Evolutionary conservation across 2,888 invertebrate genomes (phyloP).

Genomic region (Neria commutata): DNA sequence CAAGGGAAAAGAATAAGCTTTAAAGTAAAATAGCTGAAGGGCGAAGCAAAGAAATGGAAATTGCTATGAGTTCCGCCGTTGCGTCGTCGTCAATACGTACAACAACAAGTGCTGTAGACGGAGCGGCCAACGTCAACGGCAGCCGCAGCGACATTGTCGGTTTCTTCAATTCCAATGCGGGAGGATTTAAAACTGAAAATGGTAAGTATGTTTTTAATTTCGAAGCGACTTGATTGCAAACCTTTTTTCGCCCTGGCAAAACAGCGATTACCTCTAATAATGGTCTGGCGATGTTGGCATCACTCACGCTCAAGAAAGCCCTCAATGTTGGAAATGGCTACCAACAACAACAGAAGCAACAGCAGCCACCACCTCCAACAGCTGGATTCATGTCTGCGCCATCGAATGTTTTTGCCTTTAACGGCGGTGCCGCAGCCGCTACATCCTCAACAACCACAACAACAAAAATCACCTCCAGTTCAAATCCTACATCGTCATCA

Average conservation of each 20-base stretch:
- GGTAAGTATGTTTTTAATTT: slow-evolving; percentile 36
- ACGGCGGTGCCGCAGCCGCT: slow-evolving; percentile 29
- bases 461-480: slow-evolving; percentile 28
- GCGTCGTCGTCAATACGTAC: slow-evolving; percentile 22
- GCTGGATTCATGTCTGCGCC: neutral
- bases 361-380: slow-evolving; percentile 3
- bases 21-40: neutral
- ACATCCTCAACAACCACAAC: slow-evolving; percentile 22
- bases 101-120: slow-evolving; percentile 8
- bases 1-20: neutral
- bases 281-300: slow-evolving; percentile 49
- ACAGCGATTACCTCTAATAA: slow-evolving; percentile 41
- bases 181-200: slow-evolving; percentile 42
- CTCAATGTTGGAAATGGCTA: slow-evolving; percentile 53
- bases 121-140: slow-evolving; percentile 25
- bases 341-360: slow-evolving; percentile 16
- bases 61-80: slow-evolving; percentile 43
- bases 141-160: slow-evolving; percentile 25
- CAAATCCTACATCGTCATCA: slow-evolving; percentile 29
- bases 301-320: slow-evolving; percentile 50
- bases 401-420: slow-evolving; percentile 11
- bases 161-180: slow-evolving; percentile 23
- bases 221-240: no score
- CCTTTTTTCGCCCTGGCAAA: slow-evolving; percentile 28
- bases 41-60: slow-evolving; percentile 35